Base-by-base conservation (phyloP, 2,888 invertebrate genomes). In the Dendrolimus houi region DNA sequence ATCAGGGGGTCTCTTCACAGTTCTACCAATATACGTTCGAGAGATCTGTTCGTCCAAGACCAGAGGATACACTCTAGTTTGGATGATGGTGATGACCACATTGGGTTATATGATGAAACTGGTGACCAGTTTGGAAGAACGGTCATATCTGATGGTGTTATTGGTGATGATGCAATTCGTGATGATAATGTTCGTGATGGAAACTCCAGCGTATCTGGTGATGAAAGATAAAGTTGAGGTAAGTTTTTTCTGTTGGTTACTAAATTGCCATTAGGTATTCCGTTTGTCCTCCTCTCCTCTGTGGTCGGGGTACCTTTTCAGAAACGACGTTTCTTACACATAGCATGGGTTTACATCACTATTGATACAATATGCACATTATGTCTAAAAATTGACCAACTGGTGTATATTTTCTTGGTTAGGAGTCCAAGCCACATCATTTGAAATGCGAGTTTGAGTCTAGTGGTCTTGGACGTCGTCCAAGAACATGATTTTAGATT, bases 131-230 rank as follows among this genome's bases (percentile, higher is more conserved):
- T 58, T 68, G 2, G 86, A 86, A 54, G 66, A 70, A 2, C 68
- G 81, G 58, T 64, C 81, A 58, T 85, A 79, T 56, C 17, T 83
- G 29, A 77, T 83, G 74, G 69, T 81, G 8, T 81, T 67, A 0
- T 52, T 84, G 55, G 80, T 86, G 42, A 69, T 75, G 58, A 53
- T 77, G 0, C 83, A 87, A 64, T 70, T 85, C 1, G 53, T 85
- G 0, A 65, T 77, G 2, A 68, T 86, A 52, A 57, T 78, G 55
- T 61, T 76, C 52, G 64, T 85, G 54, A 63, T 81, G 1, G 88
- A 88, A 57, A 81, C 84, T 0, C 87, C 88, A 0, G 73, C 77
- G 52, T 87, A 77, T 64, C 71, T 83, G 60, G 77, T 88, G 55
- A 83, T 74, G 75, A 68, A 60, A 47, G 78, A 76, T 9, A 79